A percentile compares a stretch with the other conserved stretches of the same genome.
These are phyloP conservation scores for Toxotes jaculatrix DNA, from an alignment of 2,113 vertebrate genomes.

Conservation along the genomic window DNA sequence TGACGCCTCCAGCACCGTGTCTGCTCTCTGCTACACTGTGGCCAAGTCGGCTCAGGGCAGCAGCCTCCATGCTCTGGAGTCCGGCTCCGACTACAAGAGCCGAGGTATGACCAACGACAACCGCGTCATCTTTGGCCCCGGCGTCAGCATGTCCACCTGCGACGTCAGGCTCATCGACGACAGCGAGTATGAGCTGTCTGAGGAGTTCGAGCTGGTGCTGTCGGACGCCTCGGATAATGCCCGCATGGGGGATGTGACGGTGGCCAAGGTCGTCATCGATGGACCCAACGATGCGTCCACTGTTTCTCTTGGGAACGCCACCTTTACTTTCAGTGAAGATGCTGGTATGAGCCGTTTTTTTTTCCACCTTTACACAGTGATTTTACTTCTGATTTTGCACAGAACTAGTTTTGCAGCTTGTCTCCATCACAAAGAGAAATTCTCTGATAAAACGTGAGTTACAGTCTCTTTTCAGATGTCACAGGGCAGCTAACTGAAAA, in stretches of 20 bases:
- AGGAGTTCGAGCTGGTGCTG: conserved; percentile 94
- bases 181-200: conserved; percentile 95
- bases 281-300: conserved; percentile 96
- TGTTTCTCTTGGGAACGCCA: conserved; percentile 89
- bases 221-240: conserved; percentile 89
- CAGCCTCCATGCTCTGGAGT: conserved; percentile 89
- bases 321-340: conserved; percentile 93
- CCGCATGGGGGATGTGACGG: conserved; percentile 84
- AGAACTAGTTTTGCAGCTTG: too few species aligned
- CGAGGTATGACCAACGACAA: conserved; percentile 87
- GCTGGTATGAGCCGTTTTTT: conserved; percentile 84
- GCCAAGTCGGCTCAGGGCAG: conserved; percentile 92
- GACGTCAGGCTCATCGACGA: conserved; percentile 93
- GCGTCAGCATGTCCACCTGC: conserved; percentile 89
- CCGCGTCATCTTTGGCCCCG: conserved; percentile 89
- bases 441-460: too few species aligned
- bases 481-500: too few species aligned
- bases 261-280: conserved; percentile 88
- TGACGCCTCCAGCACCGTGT: conserved; percentile 91
- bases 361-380: too few species aligned
- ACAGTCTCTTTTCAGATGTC: too few species aligned
- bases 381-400: too few species aligned
- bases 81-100: conserved; percentile 94
- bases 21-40: conserved; percentile 92
- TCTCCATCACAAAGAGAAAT: too few species aligned